These are phyloP conservation scores for Hycleus phaleratus DNA, from an alignment of 1,140 invertebrate genomes.

Conservation along the genomic window DNA sequence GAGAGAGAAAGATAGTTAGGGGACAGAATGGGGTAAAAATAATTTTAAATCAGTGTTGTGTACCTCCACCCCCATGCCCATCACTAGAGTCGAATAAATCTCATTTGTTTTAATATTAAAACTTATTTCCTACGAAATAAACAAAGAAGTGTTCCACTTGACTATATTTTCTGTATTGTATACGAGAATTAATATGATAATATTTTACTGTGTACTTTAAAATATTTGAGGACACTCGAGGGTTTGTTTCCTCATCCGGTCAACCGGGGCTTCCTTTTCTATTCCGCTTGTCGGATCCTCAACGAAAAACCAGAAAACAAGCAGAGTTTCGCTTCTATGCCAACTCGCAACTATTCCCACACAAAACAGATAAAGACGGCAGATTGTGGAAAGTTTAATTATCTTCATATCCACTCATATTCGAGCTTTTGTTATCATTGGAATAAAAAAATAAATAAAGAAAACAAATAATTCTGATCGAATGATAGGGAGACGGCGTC, in stretches of 20 bases:
- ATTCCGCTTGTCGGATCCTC: neutral
- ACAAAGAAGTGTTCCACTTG: slow-evolving; percentile 12
- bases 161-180: slow-evolving; percentile 23
- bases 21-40: neutral
- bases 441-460: too few relatives aligned
- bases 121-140: slow-evolving; percentile 14
- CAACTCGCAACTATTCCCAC: too few relatives aligned
- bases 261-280: slow-evolving; percentile 24
- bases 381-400: too few relatives aligned
- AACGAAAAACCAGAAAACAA: neutral
- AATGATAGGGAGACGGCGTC: too few relatives aligned
- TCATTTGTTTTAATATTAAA: slow-evolving; percentile 2
- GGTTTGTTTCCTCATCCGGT: slow-evolving; percentile 34
- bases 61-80: too few relatives aligned
- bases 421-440: too few relatives aligned
- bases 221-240: slow-evolving; percentile 32
- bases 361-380: too few relatives aligned
- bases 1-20: neutral
- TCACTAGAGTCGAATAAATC: too few relatives aligned
- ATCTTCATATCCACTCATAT: too few relatives aligned
- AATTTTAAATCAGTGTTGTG: too few relatives aligned
- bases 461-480: too few relatives aligned
- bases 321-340: too few relatives aligned
- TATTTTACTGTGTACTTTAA: slow-evolving; percentile 31
- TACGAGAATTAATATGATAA: slow-evolving; percentile 35